Percentiles rank a stretch among this genome's conserved stretches.
Evolutionary conservation across 92 coral and sea anemone genomes (phyloP).

Genomic region (Palythoa grandiflora): DNA sequence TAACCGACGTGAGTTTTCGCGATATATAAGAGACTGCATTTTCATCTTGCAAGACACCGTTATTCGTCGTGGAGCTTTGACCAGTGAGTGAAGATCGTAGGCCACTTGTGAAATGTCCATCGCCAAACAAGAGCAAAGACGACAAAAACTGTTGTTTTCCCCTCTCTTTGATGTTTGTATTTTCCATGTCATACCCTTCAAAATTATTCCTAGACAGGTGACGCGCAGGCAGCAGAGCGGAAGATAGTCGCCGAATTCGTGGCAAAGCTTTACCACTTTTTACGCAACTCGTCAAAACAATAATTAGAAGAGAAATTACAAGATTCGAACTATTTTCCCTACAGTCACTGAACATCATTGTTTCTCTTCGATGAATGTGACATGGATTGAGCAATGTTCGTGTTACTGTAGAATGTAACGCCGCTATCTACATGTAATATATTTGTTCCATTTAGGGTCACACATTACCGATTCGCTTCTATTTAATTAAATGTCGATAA

Average conservation of each 20-base stretch:
- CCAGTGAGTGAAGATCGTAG: not conserved
- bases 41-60: not conserved
- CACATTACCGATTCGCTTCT: conserved; percentile 13
- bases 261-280: conserved; percentile 11
- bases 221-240: not conserved
- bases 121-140: not conserved
- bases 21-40: not conserved
- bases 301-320: not conserved
- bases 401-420: not conserved
- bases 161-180: not conserved
- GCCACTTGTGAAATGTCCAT: not conserved
- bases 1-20: not conserved
- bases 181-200: not conserved
- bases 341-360: not conserved
- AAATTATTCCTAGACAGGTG: not conserved
- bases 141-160: too few species aligned
- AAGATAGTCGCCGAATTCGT: not conserved
- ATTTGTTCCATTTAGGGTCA: not conserved
- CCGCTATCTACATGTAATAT: not conserved
- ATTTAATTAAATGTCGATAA: not conserved
- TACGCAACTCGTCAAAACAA: not conserved
- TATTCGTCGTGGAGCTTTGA: not conserved
- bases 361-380: not conserved
- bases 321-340: not conserved
- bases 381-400: not conserved